Conservation (phyloP, 2,113 vertebrate genomes). For the Glaucomys volans region DNA sequence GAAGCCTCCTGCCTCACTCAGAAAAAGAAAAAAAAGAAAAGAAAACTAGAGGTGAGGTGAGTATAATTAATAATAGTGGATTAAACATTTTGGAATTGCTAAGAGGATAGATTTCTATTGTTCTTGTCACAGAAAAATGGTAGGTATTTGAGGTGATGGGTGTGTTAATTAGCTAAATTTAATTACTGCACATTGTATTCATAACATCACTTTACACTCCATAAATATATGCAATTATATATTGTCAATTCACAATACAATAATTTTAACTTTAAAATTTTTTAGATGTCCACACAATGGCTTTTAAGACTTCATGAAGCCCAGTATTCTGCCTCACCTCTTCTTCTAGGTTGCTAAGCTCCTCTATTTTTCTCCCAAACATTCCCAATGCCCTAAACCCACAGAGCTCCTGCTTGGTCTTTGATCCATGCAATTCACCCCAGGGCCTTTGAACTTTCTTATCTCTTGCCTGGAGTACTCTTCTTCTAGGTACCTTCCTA, state of each 20-base stretch:
- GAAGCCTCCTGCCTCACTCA: not conserved
- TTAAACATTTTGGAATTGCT: not conserved
- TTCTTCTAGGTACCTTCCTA: not conserved
- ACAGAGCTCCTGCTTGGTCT: not conserved
- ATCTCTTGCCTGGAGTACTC: not conserved
- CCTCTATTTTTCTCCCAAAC: not conserved
- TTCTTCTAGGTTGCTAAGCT: not conserved
- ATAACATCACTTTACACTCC: not conserved
- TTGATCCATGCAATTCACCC: not conserved
- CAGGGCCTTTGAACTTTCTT: not conserved
- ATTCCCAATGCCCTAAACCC: not conserved
- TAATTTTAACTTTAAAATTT: not conserved
- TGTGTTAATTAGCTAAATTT: not conserved
- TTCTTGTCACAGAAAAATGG: not conserved
- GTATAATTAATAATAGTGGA: not conserved
- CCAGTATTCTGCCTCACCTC: not conserved
- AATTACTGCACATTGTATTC: not conserved
- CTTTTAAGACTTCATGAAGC: not conserved
- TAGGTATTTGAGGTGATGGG: not conserved
- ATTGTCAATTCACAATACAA: not conserved
- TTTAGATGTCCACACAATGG: not conserved
- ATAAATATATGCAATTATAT: not conserved
- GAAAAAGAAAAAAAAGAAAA: no score
- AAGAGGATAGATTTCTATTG: not conserved
- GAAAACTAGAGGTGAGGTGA: not conserved